These are phyloP conservation scores for Diprion similis DNA, from an alignment of 1,140 invertebrate species.

Conservation along the genomic window DNA sequence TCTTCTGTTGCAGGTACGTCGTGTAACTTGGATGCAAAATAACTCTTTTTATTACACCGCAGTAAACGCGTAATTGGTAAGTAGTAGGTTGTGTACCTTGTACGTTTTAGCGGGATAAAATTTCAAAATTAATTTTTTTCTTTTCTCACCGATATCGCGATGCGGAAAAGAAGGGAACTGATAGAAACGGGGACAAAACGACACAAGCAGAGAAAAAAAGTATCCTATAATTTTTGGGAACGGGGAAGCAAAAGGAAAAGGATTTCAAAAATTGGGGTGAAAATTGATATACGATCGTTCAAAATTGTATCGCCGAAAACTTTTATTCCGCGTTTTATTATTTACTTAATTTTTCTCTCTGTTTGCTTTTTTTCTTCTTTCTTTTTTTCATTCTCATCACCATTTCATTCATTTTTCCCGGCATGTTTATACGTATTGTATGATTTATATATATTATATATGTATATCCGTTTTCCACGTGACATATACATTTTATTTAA, in stretches of 20 bases:
- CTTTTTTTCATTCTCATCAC: neutral
- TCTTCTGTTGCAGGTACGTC: neutral
- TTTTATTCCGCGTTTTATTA: neutral
- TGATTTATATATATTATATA: too few relatives aligned
- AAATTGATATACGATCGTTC: constrained; percentile 1
- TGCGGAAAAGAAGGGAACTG: neutral
- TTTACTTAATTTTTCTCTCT: neutral
- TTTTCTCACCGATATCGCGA: constrained; percentile 18
- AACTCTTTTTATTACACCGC: too few relatives aligned
- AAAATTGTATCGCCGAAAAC: neutral
- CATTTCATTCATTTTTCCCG: constrained; percentile 7
- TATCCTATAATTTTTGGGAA: too few relatives aligned
- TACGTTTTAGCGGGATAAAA: too few relatives aligned
- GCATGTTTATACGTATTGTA: too few relatives aligned
- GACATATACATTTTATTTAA: too few relatives aligned
- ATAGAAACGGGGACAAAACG: neutral
- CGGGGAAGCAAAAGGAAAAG: too few relatives aligned
- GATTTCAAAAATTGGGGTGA: constrained; percentile 9
- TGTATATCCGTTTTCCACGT: too few relatives aligned
- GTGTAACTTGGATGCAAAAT: too few relatives aligned
- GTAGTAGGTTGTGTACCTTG: too few relatives aligned
- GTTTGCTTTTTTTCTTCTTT: neutral
- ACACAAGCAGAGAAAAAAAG: neutral
- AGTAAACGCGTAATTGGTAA: too few relatives aligned
- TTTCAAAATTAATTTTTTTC: neutral